A percentile compares a stretch with the other conserved stretches of the same genome.
Conservation (phyloP, 2,113 vertebrate genomes). For the Eurypyga helias region DNA sequence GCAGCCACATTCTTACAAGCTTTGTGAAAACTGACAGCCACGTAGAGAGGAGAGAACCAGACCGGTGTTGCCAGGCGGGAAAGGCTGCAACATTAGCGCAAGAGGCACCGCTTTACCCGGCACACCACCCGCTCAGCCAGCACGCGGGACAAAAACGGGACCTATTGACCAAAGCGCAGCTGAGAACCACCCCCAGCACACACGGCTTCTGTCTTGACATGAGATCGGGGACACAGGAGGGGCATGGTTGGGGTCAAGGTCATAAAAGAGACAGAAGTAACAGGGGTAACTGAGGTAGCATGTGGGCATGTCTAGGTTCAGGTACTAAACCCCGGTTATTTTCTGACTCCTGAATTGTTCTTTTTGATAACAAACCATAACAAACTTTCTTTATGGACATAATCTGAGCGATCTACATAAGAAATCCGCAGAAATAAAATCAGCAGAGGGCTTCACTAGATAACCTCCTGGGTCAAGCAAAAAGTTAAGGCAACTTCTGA, state of each 20-base stretch:
- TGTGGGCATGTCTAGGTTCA: neutral
- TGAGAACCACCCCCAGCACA: neutral
- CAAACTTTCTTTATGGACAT: neutral
- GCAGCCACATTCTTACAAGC: neutral
- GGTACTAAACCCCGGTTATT: neutral
- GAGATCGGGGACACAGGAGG: rapidly evolving
- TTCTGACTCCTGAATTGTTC: neutral
- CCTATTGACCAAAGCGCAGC: neutral
- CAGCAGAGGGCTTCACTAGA: neutral
- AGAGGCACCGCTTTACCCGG: neutral
- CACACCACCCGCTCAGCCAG: rapidly evolving
- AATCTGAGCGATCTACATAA: neutral
- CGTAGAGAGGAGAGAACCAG: neutral
- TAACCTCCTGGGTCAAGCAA: neutral
- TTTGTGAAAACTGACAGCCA: neutral
- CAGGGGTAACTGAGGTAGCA: neutral
- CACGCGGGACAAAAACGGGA: neutral
- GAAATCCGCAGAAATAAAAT: neutral
- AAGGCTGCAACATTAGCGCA: neutral
- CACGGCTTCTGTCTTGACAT: rapidly evolving
- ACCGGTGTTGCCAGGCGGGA: neutral
- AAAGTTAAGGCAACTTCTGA: neutral
- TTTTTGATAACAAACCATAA: neutral
- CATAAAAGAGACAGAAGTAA: neutral
- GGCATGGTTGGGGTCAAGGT: neutral